Base-by-base conservation (phyloP, 2,888 invertebrate species). In the Sarcophaga caerulescens region DNA sequence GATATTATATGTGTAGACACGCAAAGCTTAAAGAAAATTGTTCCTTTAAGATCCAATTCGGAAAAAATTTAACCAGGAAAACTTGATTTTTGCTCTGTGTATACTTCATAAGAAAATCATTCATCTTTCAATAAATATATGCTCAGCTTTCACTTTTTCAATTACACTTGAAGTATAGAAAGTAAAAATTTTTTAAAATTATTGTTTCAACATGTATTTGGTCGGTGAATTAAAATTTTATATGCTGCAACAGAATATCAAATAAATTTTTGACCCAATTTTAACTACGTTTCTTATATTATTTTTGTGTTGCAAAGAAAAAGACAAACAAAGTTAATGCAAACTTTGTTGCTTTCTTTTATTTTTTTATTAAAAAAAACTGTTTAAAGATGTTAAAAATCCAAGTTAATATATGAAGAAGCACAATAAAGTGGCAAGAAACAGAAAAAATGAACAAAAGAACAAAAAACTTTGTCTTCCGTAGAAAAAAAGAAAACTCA, bases 381-480 rank as follows among this genome's bases (percentile, higher is more conserved):
- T 81, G 17, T 57, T 80, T 59, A 79, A 57, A 69, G 35, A 75
- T 70, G 68, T 23, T 69, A 63, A 65, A 71, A 70, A 35, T 4
- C 57, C 47, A 63, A 45, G 23, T 69, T 21, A 57, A 70, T 57
- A 25, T 65, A 63, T 14, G 23, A 19, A 25, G 12, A n/a, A 71
- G 35, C 35, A 35, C 8, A 35, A 35, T 0, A 35, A 6, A 35
- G 35, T 35, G 35, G 35, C 35, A 35, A 45, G 35, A 59, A 57
- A 25, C 0, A 21, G 12, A 81, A 25, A 47, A 68, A 60, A 3
- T 70, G 12, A n/a, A n/a, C n/a, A n/a, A n/a, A 2, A 47, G 77
- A 69, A 14, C 3, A 57, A 66, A 62, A 81, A 85, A 79, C 70
- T 87, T 65, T 80, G 74, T 35, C 71, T 87, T 83, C 77, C 82